Evolutionary conservation across 1,140 invertebrate genomes (phyloP), one percentile per base, ranked within the genome.

Genomic region (Ooceraea biroi): DNA sequence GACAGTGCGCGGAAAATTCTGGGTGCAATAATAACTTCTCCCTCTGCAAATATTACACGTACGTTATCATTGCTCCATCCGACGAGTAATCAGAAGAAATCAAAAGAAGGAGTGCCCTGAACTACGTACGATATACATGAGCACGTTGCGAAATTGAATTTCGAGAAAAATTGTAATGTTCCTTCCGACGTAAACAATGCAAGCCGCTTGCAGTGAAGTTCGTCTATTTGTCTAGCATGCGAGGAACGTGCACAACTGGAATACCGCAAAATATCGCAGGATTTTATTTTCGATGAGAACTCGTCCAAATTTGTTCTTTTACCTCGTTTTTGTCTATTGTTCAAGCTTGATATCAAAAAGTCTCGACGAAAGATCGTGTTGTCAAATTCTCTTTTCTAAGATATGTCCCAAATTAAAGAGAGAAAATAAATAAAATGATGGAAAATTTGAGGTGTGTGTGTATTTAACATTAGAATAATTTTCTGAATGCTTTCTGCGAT

Each of bases 201-300:
- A 3, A 46, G 27, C 17, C 14, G 66, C 46, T 50, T 30, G 46
- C 22, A n/a, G 8, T 14, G 5, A 19, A 66, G 12, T 46, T 25
- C 19, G n/a, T 74, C 61, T 27, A 44, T 74, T 46, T 60, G 25
- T 44, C 8, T 52, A 19, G 55, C 14, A 36, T 22, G 25, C n/a
- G 7, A 1, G 0, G 12, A 19, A 30, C 11, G 5, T 30, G 14
- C 3, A 17, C 2, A 7, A 14, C n/a, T 48, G 17, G 3, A 41
- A 48, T 36, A n/a, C 36, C 36, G 36, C 36, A 7, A 68, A 30
- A 30, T 27, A 44, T 7, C 52, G n/a, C 22, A 17, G 25, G 52
- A 58, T 58, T 41, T 72, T 72, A 72, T 72, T 44, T 58, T 19
- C 52, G 14, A 41, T 25, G 36, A 11, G 11, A 27, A 73, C 14